Percentiles rank a stretch among this genome's conserved stretches.
These are phyloP conservation scores for Listronotus bonariensis DNA, from an alignment of 1,140 invertebrate genomes.

Conservation along the genomic window DNA sequence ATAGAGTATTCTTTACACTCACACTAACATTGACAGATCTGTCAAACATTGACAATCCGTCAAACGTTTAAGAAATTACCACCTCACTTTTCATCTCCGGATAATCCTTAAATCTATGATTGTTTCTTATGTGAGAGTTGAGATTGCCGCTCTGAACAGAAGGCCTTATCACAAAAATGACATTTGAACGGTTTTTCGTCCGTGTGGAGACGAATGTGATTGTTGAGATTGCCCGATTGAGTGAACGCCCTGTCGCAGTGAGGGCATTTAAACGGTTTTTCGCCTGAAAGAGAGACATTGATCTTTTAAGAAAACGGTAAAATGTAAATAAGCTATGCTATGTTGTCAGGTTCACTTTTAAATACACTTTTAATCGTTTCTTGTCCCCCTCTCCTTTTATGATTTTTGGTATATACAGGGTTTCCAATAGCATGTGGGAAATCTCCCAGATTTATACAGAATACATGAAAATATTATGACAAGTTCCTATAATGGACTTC, in stretches of 20 bases:
- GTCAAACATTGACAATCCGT: not conserved
- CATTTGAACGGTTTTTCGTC: slow-evolving; percentile 54
- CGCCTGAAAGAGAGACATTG: slow-evolving; percentile 49
- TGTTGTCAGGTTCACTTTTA: too few relatives aligned
- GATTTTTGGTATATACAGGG: too few relatives aligned
- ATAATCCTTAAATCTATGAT: slow-evolving; percentile 25
- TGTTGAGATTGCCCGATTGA: slow-evolving; percentile 59
- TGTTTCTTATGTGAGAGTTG: slow-evolving; percentile 57
- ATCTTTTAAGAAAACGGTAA: too few relatives aligned
- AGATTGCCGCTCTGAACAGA: slow-evolving; percentile 61
- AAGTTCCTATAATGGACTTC: too few relatives aligned
- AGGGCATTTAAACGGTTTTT: slow-evolving; percentile 53
- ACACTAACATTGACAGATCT: too few relatives aligned
- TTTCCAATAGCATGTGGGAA: too few relatives aligned
- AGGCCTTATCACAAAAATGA: slow-evolving; percentile 53
- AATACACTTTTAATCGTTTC: too few relatives aligned
- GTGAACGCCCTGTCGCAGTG: slow-evolving; percentile 56
- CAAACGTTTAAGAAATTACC: not conserved
- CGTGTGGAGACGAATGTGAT: slow-evolving; percentile 66
- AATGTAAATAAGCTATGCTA: too few relatives aligned
- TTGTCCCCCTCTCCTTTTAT: too few relatives aligned
- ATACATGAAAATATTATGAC: too few relatives aligned
- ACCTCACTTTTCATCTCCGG: not conserved
- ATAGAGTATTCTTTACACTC: too few relatives aligned
- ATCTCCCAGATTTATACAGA: too few relatives aligned